Evolutionary conservation across 2,888 invertebrate genomes (phyloP).

Genomic region (Prenolepis imparis): DNA sequence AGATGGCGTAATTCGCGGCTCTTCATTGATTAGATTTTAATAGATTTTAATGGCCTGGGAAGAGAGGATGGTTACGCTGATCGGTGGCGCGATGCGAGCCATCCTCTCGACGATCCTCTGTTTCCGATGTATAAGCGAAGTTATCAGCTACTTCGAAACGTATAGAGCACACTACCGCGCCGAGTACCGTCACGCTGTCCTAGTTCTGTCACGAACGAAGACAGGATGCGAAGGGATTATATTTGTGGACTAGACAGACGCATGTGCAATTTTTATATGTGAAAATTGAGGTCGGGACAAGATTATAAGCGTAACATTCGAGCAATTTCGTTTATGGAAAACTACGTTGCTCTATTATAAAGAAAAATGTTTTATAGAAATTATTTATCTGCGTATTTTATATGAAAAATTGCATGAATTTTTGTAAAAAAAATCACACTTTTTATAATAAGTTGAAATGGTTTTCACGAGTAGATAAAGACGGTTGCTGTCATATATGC

Average conservation of each 20-base stretch:
- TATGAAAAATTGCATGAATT: background rate
- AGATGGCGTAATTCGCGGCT: conserved; percentile 44
- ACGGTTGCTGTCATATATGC: background rate
- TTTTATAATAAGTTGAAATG: background rate
- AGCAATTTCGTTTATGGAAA: background rate
- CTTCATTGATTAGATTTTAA: conserved; percentile 55
- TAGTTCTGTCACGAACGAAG: conserved; percentile 51
- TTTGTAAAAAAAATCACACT: background rate
- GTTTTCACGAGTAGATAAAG: background rate
- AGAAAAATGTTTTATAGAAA: background rate
- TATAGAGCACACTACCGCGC: conserved; percentile 4
- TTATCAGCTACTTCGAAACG: conserved; percentile 47
- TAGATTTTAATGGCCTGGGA: conserved; percentile 12
- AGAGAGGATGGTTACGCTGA: background rate
- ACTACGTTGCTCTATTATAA: background rate
- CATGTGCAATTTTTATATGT: conserved; percentile 48
- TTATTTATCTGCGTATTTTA: conserved; percentile 17
- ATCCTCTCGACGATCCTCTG: conserved; percentile 36
- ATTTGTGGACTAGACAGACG: conserved; percentile 47
- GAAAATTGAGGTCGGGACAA: conserved; percentile 22
- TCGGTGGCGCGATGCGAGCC: conserved; percentile 2
- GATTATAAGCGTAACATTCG: background rate
- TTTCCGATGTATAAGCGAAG: conserved; percentile 45
- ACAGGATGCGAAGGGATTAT: conserved; percentile 37
- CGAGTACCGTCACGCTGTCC: conserved; percentile 48